A percentile compares a stretch with the other conserved stretches of the same genome.
Conservation (phyloP, 1,140 invertebrate species). For the Contarinia nasturtii region DNA sequence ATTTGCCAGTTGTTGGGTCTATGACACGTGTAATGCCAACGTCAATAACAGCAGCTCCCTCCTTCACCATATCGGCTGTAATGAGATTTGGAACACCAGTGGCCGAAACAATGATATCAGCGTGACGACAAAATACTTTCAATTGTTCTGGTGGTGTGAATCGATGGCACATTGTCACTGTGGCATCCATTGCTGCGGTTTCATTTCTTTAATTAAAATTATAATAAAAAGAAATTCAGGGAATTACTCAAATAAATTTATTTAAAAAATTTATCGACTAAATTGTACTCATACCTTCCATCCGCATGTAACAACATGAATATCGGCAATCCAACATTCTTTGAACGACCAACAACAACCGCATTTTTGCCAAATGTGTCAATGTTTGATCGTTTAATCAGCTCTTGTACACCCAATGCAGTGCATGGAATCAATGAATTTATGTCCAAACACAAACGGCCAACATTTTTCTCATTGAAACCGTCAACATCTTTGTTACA, state of each 20-base stretch:
- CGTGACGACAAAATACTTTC: constrained; percentile 40
- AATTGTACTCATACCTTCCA: no score
- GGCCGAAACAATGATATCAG: constrained; percentile 68
- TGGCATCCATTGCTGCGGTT: constrained; percentile 52
- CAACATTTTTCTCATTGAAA: constrained; percentile 64
- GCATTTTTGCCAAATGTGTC: constrained; percentile 68
- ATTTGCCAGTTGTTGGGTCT: constrained; percentile 38
- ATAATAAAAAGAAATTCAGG: no score
- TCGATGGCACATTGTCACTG: constrained; percentile 73
- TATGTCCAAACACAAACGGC: constrained; percentile 53
- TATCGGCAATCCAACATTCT: constrained; percentile 77
- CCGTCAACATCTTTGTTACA: constrained; percentile 83
- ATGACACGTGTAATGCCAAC: constrained; percentile 64
- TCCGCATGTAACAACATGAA: constrained; percentile 63
- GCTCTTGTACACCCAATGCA: constrained; percentile 57
- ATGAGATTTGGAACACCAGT: constrained; percentile 64
- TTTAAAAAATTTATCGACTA: no score
- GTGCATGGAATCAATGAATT: constrained; percentile 70
- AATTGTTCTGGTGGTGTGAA: constrained; percentile 63
- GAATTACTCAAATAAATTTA: no score
- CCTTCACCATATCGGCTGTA: constrained; percentile 69
- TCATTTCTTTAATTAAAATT: no score
- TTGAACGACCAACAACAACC: constrained; percentile 73
- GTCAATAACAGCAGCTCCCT: constrained; percentile 73
- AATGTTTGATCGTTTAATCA: constrained; percentile 45